Conservation (phyloP, 2,797 vertebrate species). For the Varecia variegata region DNA sequence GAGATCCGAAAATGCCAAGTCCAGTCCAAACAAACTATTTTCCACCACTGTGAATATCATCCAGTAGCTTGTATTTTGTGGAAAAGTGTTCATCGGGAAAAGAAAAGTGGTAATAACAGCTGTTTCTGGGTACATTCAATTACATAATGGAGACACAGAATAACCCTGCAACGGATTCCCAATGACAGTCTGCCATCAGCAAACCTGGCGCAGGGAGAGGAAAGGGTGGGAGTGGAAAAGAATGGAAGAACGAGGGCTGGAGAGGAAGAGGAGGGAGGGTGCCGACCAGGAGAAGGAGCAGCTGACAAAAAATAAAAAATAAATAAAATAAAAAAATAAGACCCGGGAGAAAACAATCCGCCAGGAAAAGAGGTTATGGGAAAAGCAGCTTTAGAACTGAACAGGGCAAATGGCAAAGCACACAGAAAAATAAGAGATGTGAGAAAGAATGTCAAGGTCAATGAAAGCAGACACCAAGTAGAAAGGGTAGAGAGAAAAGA, state of each 20-base stretch:
- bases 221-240: neutral
- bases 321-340: neutral
- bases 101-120: neutral
- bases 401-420: neutral
- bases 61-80: neutral
- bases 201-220: neutral
- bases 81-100: neutral
- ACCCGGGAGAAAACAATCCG: neutral
- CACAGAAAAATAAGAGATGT: neutral
- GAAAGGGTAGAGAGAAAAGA: neutral
- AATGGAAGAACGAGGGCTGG: conserved; percentile 13
- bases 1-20: neutral
- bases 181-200: neutral
- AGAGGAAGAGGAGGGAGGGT: neutral
- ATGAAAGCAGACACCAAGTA: neutral
- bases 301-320: neutral
- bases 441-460: neutral
- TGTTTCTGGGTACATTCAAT: conserved; percentile 28
- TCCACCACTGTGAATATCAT: conserved; percentile 2
- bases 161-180: neutral
- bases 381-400: neutral
- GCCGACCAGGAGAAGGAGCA: neutral
- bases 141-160: neutral
- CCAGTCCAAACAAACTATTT: conserved; percentile 1
- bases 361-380: neutral